These are phyloP conservation scores for Acyrthosiphon pisum DNA, from an alignment of 1,140 invertebrate species.

Conservation along the genomic window DNA sequence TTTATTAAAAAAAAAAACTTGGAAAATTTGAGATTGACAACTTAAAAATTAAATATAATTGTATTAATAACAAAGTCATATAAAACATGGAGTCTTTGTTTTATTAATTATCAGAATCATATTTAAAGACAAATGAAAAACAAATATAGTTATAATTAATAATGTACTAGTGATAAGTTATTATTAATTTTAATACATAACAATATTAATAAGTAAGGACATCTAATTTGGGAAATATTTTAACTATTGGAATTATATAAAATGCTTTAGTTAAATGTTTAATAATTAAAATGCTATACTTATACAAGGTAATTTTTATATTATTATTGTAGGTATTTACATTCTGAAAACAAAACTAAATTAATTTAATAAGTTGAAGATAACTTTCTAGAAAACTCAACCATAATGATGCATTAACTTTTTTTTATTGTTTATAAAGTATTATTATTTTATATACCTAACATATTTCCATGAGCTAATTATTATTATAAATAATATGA, in stretches of 20 bases:
- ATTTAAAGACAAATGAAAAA: not conserved
- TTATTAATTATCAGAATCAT: not conserved
- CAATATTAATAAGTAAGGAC: not conserved
- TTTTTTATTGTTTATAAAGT: not conserved
- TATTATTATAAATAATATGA: not conserved
- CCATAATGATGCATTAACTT: not conserved
- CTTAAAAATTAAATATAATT: not conserved
- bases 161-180: not conserved
- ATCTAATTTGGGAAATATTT: not conserved
- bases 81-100: not conserved
- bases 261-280: not conserved
- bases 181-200: not conserved
- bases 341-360: not conserved
- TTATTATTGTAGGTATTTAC: not conserved
- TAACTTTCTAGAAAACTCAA: not conserved
- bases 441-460: not conserved
- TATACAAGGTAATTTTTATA: not conserved
- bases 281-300: not conserved
- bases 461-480: not conserved
- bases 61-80: not conserved
- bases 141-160: not conserved
- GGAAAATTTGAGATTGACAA: constrained; percentile 9
- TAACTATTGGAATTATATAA: not conserved
- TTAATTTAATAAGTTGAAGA: not conserved
- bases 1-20: not conserved